Evolutionary conservation across 2,113 vertebrate genomes (phyloP).

Genomic region (Hylia prasina): DNA sequence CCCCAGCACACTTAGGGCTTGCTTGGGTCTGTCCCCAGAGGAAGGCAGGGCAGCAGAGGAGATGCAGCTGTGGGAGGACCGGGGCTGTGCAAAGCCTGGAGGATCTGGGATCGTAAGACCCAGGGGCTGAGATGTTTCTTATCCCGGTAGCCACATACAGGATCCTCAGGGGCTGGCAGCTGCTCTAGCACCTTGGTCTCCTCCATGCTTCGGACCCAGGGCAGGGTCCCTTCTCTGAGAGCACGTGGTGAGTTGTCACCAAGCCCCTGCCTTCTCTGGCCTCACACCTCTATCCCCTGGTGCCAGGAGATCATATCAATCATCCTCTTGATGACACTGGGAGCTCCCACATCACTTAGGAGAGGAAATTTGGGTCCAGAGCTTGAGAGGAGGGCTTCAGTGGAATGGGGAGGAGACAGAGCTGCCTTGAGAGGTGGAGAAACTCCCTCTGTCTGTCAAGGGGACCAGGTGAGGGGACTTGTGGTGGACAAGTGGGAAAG

Average conservation of each 20-base stretch:
- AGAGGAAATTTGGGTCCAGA: not conserved
- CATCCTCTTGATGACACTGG: not conserved
- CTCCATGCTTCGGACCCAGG: not conserved
- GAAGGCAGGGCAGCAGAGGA: not conserved
- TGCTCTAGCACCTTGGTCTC: not conserved
- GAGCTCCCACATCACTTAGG: not conserved
- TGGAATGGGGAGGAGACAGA: not conserved
- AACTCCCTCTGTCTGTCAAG: not conserved
- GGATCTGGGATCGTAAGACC: not conserved
- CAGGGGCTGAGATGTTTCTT: not conserved
- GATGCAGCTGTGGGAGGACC: not conserved
- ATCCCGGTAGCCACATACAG: not conserved
- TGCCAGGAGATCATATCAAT: not conserved
- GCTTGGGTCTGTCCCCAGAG: not conserved
- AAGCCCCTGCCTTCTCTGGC: not conserved
- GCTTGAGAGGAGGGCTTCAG: not conserved
- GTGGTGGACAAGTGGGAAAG: not conserved
- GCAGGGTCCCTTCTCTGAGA: not conserved
- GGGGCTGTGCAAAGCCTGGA: not conserved
- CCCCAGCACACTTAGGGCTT: not conserved
- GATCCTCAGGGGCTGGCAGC: not conserved
- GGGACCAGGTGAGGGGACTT: not conserved
- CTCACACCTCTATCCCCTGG: not conserved
- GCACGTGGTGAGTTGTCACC: not conserved
- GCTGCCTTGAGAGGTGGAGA: not conserved